Evolutionary conservation across 1,140 invertebrate species (phyloP).

Genomic region (Heliconius melpomene): DNA sequence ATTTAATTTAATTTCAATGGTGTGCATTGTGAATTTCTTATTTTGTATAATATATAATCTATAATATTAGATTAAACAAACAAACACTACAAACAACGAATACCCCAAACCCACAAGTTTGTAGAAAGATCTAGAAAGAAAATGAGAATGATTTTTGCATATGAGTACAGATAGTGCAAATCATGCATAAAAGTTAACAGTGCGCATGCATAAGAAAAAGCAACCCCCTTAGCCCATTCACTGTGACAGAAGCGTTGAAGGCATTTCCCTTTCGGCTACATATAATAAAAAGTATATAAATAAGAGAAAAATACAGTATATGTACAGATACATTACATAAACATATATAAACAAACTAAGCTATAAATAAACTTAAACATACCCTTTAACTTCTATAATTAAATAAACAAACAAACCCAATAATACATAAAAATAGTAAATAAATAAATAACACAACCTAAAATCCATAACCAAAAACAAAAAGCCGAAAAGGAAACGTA

Average conservation of each 20-base stretch:
- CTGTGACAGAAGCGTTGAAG: constrained; percentile 37
- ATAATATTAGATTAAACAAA: not conserved
- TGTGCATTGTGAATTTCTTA: too few species aligned
- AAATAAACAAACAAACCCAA: not conserved
- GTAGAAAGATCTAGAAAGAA: not conserved
- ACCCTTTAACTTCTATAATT: not conserved
- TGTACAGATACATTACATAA: not conserved
- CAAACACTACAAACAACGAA: not conserved
- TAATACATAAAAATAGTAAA: not conserved
- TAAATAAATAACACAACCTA: not conserved
- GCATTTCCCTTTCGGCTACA: constrained; percentile 36
- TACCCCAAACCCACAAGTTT: not conserved
- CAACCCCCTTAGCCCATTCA: constrained; percentile 40
- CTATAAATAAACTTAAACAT: not conserved
- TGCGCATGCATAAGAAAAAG: constrained; percentile 38
- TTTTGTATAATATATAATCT: too few species aligned
- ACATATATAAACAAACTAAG: not conserved
- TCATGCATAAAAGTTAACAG: constrained; percentile 15
- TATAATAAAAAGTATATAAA: constrained; percentile 4
- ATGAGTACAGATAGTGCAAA: constrained; percentile 23
- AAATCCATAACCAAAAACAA: constrained; percentile 11
- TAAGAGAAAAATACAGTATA: not conserved
- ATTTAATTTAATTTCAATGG: too few species aligned
- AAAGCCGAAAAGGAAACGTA: constrained; percentile 45
- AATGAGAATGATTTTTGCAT: not conserved